Base-by-base conservation (phyloP, 2,797 vertebrate genomes). In the Scleropages formosus region DNA sequence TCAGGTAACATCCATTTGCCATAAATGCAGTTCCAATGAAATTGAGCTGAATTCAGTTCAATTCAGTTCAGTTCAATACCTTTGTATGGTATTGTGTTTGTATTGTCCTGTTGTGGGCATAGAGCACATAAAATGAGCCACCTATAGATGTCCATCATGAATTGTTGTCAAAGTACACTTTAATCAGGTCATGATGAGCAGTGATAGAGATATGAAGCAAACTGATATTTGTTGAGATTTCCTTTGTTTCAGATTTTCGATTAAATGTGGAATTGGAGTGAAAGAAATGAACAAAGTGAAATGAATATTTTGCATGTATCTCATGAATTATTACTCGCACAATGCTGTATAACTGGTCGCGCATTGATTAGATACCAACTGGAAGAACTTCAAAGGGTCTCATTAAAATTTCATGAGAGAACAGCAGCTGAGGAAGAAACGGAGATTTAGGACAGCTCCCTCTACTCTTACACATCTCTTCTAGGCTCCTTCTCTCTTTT, bases 361-460 rank as follows among this genome's bases (percentile, higher is more conserved):
- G 20, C 27, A 74, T 51, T 53, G 44, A 74, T 61, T 73, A 73
- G 20, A 61, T 13, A 44, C 58, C 44, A n/a, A 26, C 26, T 61
- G 47, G 67, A 20, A 53, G 46, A 75, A 75, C 47, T 61, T 75
- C 62, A 75, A 63, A 73, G 71, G 71, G 72, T 59, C n/a, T n/a
- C 62, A 58, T 68, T 46, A 66, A n/a, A 18, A 53, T 26, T 76
- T 74, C 0, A 12, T 27, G 75, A 46, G 51, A 13, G 74, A 68
- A 47, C 24, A 56, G 62, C 11, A 49, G 53, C 20, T 67, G 26
- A 26, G 47, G 53, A 46, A 67, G 53, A 69, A 59, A 27, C 44
- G 53, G 65, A 53, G 69, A 69, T 47, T 39, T 69, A 58, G 49
- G 65, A 2, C n/a, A 24, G 49, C 64, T 47, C 0, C 24, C 61